phyloP scores from a whole-genome alignment of 2,113 vertebrate species.

The Strix uralensis region DNA sequence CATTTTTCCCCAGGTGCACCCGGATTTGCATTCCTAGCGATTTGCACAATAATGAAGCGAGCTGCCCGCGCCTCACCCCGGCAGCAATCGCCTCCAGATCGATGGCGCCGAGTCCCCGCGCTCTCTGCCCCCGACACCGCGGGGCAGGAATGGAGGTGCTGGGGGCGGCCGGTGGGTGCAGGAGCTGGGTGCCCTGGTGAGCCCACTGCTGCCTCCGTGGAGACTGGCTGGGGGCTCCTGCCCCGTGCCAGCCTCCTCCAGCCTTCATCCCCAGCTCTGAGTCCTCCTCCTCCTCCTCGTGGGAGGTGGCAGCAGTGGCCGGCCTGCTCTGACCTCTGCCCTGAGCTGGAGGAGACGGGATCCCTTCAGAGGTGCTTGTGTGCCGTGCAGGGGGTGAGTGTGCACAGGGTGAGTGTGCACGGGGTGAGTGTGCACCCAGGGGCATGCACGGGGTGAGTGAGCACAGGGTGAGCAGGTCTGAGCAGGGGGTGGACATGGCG shows the following conservation, averaged over 20 bases:
- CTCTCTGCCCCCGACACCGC: neutral
- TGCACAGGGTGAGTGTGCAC: neutral
- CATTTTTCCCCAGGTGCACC: neutral
- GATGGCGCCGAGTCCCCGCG: no score
- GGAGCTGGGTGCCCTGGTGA: neutral
- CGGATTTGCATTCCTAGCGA: neutral
- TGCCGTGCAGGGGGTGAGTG: no score
- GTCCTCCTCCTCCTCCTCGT: neutral
- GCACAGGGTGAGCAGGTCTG: neutral
- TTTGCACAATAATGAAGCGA: neutral
- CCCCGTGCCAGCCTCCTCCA: neutral
- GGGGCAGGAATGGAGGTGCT: neutral
- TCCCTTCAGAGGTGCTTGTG: neutral
- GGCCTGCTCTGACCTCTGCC: neutral
- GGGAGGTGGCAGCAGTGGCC: neutral
- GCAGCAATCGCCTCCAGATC: neutral
- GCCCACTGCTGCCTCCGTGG: neutral
- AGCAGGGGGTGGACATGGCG: fast-evolving
- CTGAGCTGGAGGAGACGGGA: neutral
- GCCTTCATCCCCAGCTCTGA: neutral
- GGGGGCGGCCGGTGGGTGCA: no score
- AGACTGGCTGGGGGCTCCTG: neutral
- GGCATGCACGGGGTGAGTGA: fast-evolving
- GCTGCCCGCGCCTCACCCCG: neutral
- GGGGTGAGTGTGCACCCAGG: neutral